phyloP scores from a whole-genome alignment of 1,140 invertebrate species.

The Drosophila varians region DNA sequence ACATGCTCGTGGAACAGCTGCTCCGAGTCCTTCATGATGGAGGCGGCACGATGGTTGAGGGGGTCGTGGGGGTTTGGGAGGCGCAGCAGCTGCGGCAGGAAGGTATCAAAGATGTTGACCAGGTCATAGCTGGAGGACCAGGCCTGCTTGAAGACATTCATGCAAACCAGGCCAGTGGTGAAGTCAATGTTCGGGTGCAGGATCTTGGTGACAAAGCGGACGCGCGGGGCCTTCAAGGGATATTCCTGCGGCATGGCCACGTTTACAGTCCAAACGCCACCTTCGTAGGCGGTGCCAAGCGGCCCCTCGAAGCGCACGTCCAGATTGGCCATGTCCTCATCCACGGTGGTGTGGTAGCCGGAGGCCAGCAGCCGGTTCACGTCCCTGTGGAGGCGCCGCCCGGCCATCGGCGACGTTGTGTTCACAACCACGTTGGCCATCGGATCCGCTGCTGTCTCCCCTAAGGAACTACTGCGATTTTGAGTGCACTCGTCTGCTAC shows the following conservation, averaged over 20 bases:
- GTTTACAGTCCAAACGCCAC: slow-evolving; percentile 99
- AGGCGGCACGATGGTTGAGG: slow-evolving; percentile 98
- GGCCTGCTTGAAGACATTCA: slow-evolving; percentile 99
- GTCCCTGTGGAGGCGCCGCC: slow-evolving; percentile 99
- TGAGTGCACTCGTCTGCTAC: slow-evolving; percentile 69
- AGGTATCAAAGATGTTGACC: slow-evolving; percentile 99
- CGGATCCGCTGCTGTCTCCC: slow-evolving; percentile 46
- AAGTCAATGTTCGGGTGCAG: slow-evolving; percentile 99
- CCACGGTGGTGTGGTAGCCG: slow-evolving; percentile 99
- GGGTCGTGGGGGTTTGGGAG: slow-evolving; percentile 99
- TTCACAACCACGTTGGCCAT: slow-evolving; percentile 83
- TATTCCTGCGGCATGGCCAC: slow-evolving; percentile 99
- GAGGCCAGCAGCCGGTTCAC: slow-evolving; percentile 99
- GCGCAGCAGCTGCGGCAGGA: slow-evolving; percentile 98
- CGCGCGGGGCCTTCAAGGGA: slow-evolving; percentile 99
- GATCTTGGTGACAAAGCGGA: slow-evolving; percentile 99
- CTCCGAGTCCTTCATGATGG: slow-evolving; percentile 99
- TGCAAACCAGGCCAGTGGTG: slow-evolving; percentile 99
- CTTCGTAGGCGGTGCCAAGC: slow-evolving; percentile 98
- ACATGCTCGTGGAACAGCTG: slow-evolving; percentile 99
- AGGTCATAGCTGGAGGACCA: slow-evolving; percentile 97
- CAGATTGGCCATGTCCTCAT: slow-evolving; percentile 99
- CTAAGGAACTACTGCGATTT: slow-evolving; percentile 63
- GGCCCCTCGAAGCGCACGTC: slow-evolving; percentile 99
- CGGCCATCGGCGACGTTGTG: slow-evolving; percentile 99